phyloP scores from a whole-genome alignment of 2,888 invertebrate species.

The Aradus depressus region DNA sequence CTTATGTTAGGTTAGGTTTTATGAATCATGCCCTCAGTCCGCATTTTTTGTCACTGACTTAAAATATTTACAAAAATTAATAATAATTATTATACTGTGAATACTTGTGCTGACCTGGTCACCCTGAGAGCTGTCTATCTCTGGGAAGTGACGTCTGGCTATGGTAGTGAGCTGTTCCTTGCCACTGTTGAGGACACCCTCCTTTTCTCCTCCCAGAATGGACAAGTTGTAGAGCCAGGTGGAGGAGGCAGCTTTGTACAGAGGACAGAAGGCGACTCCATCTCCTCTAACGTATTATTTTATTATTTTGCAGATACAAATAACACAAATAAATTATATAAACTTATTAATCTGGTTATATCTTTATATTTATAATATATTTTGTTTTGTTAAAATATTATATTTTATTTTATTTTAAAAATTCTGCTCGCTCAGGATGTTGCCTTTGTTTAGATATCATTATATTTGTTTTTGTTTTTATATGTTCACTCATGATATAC shows the following conservation, averaged over 20 bases:
- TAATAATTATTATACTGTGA: no score
- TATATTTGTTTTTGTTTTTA: no score
- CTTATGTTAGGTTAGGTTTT: no score
- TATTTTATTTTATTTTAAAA: no score
- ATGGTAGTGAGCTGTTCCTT: conserved; percentile 34
- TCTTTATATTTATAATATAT: no score
- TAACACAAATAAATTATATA: neutral
- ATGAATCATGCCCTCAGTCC: no score
- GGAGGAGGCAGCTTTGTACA: conserved; percentile 42
- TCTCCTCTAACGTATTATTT: conserved; percentile 5
- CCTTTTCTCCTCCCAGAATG: conserved; percentile 37
- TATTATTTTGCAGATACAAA: neutral
- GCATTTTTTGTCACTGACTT: no score
- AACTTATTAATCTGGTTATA: neutral
- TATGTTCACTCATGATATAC: no score
- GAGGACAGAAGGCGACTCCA: conserved; percentile 39
- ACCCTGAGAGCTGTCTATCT: conserved; percentile 37
- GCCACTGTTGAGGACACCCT: conserved; percentile 31
- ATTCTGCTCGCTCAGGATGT: no score
- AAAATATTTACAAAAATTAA: no score
- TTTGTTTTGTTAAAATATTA: no score
- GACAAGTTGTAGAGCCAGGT: conserved; percentile 41
- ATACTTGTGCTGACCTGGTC: conserved; percentile 32
- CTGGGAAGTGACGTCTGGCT: conserved; percentile 37
- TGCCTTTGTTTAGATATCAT: no score